phyloP scores from a whole-genome alignment of 2,113 vertebrate species.

The Poeciliopsis occidentalis region DNA sequence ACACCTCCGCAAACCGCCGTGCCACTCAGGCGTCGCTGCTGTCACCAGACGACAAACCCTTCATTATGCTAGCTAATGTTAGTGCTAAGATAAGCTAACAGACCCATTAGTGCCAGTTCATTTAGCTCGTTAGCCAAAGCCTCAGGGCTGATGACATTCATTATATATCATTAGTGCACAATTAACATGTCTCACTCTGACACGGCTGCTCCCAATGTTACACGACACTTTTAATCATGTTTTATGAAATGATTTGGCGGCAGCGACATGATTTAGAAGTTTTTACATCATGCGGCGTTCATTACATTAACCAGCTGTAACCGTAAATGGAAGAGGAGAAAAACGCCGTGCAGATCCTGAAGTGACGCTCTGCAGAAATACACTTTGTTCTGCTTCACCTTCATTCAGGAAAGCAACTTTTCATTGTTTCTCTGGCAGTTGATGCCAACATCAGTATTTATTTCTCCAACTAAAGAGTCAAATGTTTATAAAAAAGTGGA shows the following conservation, averaged over 20 bases:
- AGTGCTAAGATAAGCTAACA: conserved; percentile 71
- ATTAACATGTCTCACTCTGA: conserved; percentile 75
- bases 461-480: not conserved
- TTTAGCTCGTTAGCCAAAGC: conserved; percentile 79
- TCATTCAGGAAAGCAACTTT: not conserved
- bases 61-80: conserved; percentile 67
- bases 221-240: conserved; percentile 77
- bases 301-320: conserved; percentile 59
- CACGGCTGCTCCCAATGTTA: conserved; percentile 70
- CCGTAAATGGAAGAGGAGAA: conserved; percentile 31
- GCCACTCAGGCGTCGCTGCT: conserved; percentile 37
- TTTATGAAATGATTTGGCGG: conserved; percentile 67
- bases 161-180: conserved; percentile 78
- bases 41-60: conserved; percentile 58
- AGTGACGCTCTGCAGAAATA: conserved; percentile 19
- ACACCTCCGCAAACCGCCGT: conserved; percentile 29
- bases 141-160: conserved; percentile 77
- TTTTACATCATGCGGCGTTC: conserved; percentile 63
- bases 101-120: conserved; percentile 78
- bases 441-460: not conserved
- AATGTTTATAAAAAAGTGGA: not conserved
- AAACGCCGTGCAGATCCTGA: conserved; percentile 62
- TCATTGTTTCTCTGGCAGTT: not conserved
- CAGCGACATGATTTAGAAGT: conserved; percentile 72
- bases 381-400: conserved; percentile 24